Conservation (phyloP, 2,888 invertebrate genomes). For the Drosophila basisetae region DNA sequence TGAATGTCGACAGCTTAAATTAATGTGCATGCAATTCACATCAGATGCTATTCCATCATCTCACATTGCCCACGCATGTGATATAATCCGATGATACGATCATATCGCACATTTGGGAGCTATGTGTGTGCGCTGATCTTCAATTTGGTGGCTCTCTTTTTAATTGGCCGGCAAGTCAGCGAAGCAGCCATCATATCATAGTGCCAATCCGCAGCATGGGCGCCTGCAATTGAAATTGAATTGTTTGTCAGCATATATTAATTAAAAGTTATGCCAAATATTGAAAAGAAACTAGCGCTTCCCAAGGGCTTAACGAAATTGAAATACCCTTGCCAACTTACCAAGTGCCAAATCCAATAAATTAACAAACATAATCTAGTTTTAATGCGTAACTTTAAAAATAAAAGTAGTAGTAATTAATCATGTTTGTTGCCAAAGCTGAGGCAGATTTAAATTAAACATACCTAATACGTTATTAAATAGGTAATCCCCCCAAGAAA, state of each 20-base stretch:
- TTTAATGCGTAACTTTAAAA: not conserved
- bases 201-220: conserved; percentile 13
- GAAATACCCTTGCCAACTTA: conserved; percentile 18
- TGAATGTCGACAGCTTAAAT: conserved; percentile 56
- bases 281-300: conserved; percentile 1
- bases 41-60: conserved; percentile 26
- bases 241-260: conserved; percentile 56
- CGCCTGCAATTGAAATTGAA: conserved; percentile 60
- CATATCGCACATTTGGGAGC: conserved; percentile 40
- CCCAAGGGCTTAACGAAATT: not conserved
- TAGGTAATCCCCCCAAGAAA: not conserved
- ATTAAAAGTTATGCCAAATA: conserved; percentile 53
- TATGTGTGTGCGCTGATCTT: conserved; percentile 32
- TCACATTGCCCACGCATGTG: conserved; percentile 51
- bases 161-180: conserved; percentile 47
- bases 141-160: conserved; percentile 21
- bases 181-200: conserved; percentile 6
- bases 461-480: not conserved
- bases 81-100: conserved; percentile 30
- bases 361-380: not conserved
- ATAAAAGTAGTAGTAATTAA: not conserved
- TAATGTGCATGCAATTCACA: conserved; percentile 40
- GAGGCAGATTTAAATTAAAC: not conserved
- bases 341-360: not conserved
- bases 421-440: not conserved